Evolutionary conservation across 1,140 invertebrate genomes (phyloP).

Genomic region (Watersipora subatra): DNA sequence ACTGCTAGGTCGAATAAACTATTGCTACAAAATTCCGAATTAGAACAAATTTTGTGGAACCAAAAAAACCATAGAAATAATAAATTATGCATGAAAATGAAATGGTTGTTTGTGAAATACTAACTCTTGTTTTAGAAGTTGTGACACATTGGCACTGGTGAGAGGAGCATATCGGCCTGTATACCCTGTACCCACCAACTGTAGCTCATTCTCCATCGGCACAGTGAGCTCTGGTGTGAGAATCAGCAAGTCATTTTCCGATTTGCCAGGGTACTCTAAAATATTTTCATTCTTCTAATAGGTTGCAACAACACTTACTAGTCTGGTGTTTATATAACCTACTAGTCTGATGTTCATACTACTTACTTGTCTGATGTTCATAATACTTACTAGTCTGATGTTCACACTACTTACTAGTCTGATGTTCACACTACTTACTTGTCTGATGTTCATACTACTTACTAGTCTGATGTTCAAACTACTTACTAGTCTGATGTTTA

Average conservation of each 20-base stretch:
- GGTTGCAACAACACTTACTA: not conserved
- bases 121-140: constrained; percentile 30
- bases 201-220: constrained; percentile 14
- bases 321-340: not conserved
- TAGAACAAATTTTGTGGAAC: too few relatives aligned
- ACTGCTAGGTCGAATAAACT: too few relatives aligned
- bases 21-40: too few relatives aligned
- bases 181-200: constrained; percentile 26
- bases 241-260: constrained; percentile 28
- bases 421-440: not conserved
- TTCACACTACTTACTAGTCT: not conserved
- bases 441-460: not conserved
- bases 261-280: constrained; percentile 21
- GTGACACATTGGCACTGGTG: constrained; percentile 22
- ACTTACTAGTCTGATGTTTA: not conserved
- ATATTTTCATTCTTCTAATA: constrained; percentile 5
- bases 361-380: not conserved
- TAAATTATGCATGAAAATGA: too few relatives aligned
- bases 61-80: too few relatives aligned
- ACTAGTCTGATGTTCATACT: not conserved
- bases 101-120: constrained; percentile 3
- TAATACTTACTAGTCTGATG: not conserved
- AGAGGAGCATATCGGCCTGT: constrained; percentile 29
- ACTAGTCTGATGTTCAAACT: not conserved
- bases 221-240: constrained; percentile 27